phyloP scores from a whole-genome alignment of 2,113 vertebrate species.

The Panthera tigris region DNA sequence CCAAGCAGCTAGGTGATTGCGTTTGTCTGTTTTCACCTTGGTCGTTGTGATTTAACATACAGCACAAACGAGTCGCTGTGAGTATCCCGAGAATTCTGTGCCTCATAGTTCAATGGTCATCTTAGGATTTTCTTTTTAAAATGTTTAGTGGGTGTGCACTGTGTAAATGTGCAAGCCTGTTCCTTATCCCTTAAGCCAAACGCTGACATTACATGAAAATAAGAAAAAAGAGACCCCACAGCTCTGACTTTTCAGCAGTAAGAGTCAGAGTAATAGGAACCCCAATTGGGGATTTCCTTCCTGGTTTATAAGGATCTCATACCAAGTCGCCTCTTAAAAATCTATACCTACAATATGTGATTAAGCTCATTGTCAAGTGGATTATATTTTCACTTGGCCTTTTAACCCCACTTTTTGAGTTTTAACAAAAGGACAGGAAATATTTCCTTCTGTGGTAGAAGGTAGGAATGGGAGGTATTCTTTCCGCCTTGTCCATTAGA shows the following conservation, averaged over 20 bases:
- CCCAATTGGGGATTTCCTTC: slow-evolving; percentile 36
- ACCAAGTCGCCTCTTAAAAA: slow-evolving; percentile 53
- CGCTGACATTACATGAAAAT: not conserved
- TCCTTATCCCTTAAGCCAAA: not conserved
- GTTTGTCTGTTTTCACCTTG: not conserved
- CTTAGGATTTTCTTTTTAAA: not conserved
- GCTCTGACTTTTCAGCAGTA: not conserved
- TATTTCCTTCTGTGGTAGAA: not conserved
- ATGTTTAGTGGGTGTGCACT: not conserved
- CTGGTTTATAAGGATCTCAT: slow-evolving; percentile 37
- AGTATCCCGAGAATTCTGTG: not conserved
- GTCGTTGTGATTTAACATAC: not conserved
- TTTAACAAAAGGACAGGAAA: not conserved
- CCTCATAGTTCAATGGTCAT: not conserved
- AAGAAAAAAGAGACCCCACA: slow-evolving; percentile 21
- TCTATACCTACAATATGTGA: slow-evolving; percentile 3
- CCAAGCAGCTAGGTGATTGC: not conserved
- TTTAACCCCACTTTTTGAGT: slow-evolving; percentile 16
- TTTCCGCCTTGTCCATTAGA: slow-evolving; percentile 13
- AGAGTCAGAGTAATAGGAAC: slow-evolving; percentile 39
- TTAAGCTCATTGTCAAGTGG: slow-evolving; percentile 44
- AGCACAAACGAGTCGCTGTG: not conserved
- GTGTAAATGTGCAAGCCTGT: not conserved
- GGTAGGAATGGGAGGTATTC: not conserved
- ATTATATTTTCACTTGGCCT: slow-evolving; percentile 57